A percentile compares a stretch with the other conserved stretches of the same genome.
These are phyloP conservation scores for Chouioia cunea DNA, from an alignment of 2,888 invertebrate species.

Conservation along the genomic window DNA sequence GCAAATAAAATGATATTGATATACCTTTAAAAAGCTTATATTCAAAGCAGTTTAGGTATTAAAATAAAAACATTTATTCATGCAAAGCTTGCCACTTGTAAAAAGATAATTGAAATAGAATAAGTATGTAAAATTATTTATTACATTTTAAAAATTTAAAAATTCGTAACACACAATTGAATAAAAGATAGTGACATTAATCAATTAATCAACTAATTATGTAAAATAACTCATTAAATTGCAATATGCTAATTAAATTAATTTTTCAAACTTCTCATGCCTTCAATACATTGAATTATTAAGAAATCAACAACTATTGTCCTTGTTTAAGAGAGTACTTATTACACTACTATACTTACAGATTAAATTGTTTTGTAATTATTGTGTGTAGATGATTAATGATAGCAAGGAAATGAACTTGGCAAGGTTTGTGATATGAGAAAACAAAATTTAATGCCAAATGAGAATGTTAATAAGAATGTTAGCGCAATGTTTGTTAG, in stretches of 20 bases:
- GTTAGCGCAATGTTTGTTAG: constrained; percentile 31
- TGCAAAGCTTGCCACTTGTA: constrained; percentile 33
- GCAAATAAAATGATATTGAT: no score
- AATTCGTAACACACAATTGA: constrained; percentile 19
- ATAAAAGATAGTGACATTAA: constrained; percentile 9
- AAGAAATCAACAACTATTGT: not conserved
- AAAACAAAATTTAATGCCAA: constrained; percentile 36
- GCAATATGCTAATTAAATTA: not conserved
- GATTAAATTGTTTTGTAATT: constrained; percentile 49
- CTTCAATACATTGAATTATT: constrained; percentile 24
- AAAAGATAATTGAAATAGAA: constrained; percentile 10
- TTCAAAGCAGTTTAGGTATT: constrained; percentile 28
- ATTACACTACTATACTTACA: constrained; percentile 48
- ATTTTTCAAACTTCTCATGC: constrained; percentile 30
- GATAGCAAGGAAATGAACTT: constrained; percentile 46
- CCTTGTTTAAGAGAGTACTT: constrained; percentile 25
- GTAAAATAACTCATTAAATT: not conserved
- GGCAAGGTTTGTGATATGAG: constrained; percentile 35
- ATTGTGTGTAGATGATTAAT: constrained; percentile 50
- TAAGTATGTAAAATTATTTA: constrained; percentile 5
- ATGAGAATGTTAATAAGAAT: constrained; percentile 36
- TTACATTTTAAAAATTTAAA: constrained; percentile 28
- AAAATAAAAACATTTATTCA: constrained; percentile 28
- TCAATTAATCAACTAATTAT: constrained; percentile 11
- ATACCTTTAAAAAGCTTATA: not conserved